phyloP scores from a whole-genome alignment of 2,797 vertebrate species.

The Columba guinea region DNA sequence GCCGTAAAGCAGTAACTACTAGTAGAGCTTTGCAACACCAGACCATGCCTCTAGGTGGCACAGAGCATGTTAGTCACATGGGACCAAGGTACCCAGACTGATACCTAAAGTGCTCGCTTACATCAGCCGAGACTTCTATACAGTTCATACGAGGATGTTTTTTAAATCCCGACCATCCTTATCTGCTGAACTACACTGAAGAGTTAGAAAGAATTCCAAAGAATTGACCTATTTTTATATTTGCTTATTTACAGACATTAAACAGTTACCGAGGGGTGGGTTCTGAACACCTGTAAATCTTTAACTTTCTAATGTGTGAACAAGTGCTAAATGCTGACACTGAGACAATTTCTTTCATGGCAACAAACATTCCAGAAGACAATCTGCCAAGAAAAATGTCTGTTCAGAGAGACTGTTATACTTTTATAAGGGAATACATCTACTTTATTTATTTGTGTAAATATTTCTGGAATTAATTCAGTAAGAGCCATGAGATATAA shows the following conservation, averaged over 20 bases:
- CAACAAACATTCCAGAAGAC: not conserved
- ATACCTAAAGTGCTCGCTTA: accelerated
- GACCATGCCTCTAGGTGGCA: slow-evolving; percentile 42
- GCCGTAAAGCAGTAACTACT: not conserved
- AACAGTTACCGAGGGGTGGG: not conserved
- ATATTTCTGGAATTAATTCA: not conserved
- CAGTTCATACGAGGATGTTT: not conserved
- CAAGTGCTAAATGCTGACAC: not conserved
- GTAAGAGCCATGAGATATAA: not conserved
- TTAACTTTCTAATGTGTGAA: not conserved
- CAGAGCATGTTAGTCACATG: not conserved
- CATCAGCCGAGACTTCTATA: not conserved
- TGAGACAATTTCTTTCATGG: not conserved
- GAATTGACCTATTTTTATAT: not conserved
- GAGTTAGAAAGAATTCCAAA: not conserved
- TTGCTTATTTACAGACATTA: not conserved
- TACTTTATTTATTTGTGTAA: not conserved
- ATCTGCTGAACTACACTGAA: not conserved
- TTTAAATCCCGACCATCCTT: accelerated
- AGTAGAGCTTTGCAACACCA: not conserved
- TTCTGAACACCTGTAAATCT: not conserved
- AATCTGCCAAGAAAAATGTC: not conserved
- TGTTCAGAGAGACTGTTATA: not conserved
- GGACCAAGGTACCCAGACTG: not conserved
- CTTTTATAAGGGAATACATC: not conserved